Percentiles rank a stretch among this genome's conserved stretches.
Evolutionary conservation across 2,888 invertebrate species (phyloP).

Genomic region (Drosophila vallismaia): DNA sequence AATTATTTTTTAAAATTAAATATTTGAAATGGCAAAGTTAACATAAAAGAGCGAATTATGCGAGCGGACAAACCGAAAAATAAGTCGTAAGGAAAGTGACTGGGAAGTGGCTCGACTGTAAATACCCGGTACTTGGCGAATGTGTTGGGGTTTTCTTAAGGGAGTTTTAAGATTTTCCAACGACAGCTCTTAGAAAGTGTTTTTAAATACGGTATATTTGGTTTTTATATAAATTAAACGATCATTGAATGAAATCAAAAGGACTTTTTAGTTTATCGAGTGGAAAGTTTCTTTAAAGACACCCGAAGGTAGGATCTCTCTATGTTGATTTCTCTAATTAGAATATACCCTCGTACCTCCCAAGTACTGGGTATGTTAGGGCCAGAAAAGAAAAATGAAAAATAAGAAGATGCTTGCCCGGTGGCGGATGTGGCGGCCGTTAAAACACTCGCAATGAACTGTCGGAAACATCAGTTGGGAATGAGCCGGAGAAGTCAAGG

Average conservation of each 20-base stretch:
- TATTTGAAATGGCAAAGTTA: conserved; percentile 51
- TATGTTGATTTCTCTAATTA: not conserved
- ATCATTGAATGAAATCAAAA: too few relatives aligned
- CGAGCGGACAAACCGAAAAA: conserved; percentile 38
- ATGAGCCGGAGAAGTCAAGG: not conserved
- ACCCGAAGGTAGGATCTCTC: too few relatives aligned
- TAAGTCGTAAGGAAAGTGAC: not conserved
- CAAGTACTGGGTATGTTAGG: conserved; percentile 7
- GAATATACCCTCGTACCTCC: not conserved
- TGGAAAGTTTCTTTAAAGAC: too few relatives aligned
- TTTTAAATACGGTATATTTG: too few relatives aligned
- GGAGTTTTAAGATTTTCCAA: too few relatives aligned
- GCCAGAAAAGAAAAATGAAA: conserved; percentile 15
- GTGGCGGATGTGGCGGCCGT: conserved; percentile 73
- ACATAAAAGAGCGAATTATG: conserved; percentile 78
- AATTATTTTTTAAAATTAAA: conserved; percentile 66
- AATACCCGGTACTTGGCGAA: not conserved
- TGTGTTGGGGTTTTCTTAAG: too few relatives aligned
- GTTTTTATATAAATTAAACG: too few relatives aligned
- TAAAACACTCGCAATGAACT: conserved; percentile 80
- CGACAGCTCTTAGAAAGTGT: too few relatives aligned
- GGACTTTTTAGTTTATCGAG: too few relatives aligned
- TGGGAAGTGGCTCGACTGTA: not conserved
- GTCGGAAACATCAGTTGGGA: conserved; percentile 59
- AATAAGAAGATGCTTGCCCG: conserved; percentile 20